phyloP scores from a whole-genome alignment of 1,140 invertebrate genomes.

The Adelges cooleyi region DNA sequence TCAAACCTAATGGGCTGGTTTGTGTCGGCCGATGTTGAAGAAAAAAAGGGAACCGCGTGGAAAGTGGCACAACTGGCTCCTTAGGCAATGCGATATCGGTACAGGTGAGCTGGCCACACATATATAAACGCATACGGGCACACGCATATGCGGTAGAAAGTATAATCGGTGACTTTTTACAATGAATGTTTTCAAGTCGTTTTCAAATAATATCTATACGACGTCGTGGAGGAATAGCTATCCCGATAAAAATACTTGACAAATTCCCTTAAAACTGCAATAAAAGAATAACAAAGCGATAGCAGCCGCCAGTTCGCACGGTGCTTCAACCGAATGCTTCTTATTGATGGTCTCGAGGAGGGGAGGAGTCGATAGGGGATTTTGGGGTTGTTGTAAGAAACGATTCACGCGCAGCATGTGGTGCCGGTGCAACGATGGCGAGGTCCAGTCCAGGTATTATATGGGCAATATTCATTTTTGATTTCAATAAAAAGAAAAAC shows the following conservation, averaged over 20 bases:
- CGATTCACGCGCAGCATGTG: constrained; percentile 6
- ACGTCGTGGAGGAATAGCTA: no score
- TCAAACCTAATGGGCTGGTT: background rate
- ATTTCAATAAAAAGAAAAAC: constrained; percentile 3
- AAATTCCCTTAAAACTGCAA: constrained; percentile 14
- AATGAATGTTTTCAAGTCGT: constrained; percentile 6
- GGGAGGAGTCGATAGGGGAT: background rate
- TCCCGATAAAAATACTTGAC: constrained; percentile 22
- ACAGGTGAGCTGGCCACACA: background rate
- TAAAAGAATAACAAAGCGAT: background rate
- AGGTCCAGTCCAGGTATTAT: constrained; percentile 7
- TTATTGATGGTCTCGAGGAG: no score
- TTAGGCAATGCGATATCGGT: background rate
- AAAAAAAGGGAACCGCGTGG: background rate
- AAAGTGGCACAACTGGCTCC: constrained; percentile 21
- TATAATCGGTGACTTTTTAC: constrained; percentile 18
- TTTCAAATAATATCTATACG: background rate
- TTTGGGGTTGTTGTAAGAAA: constrained; percentile 4
- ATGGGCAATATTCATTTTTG: constrained; percentile 3
- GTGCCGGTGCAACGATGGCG: background rate
- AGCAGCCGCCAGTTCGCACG: background rate
- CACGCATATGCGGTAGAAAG: background rate
- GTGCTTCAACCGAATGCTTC: background rate
- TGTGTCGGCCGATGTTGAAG: background rate
- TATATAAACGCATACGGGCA: background rate